Evolutionary conservation across 2,888 invertebrate species (phyloP).

Genomic region (Serripes groenlandicus): DNA sequence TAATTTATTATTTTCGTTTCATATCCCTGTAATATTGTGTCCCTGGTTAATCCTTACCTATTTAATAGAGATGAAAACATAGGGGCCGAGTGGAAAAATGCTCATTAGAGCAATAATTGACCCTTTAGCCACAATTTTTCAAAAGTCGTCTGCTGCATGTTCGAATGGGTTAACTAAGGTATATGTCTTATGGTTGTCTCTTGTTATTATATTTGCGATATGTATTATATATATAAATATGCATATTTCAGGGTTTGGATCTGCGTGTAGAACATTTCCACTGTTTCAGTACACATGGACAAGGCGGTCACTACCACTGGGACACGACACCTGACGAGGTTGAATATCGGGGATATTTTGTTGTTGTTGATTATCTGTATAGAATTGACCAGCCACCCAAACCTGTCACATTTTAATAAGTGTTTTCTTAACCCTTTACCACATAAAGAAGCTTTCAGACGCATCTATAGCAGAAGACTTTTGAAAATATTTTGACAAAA

Average conservation of each 20-base stretch:
- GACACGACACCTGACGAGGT: conserved; percentile 96
- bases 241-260: conserved; percentile 93
- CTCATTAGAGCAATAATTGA: not conserved
- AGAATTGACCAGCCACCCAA: conserved; percentile 87
- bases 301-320: conserved; percentile 96
- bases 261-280: conserved; percentile 98
- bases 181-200: not conserved
- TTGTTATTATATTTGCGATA: not conserved
- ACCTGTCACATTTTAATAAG: not conserved
- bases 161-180: not conserved
- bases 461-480: not conserved
- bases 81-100: not conserved
- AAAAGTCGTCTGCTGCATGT: not conserved
- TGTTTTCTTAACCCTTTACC: not conserved
- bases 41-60: too few species aligned
- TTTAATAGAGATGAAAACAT: not conserved
- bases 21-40: too few species aligned
- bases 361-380: conserved; percentile 88
- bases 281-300: conserved; percentile 90
- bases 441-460: not conserved
- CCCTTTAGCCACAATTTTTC: not conserved
- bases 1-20: too few species aligned
- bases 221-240: not conserved
- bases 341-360: conserved; percentile 96
- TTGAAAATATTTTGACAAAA: conserved; percentile 6